Evolutionary conservation across 2,797 vertebrate genomes (phyloP), one percentile per base, ranked within the genome.

Genomic region (Propithecus deckenii): DNA sequence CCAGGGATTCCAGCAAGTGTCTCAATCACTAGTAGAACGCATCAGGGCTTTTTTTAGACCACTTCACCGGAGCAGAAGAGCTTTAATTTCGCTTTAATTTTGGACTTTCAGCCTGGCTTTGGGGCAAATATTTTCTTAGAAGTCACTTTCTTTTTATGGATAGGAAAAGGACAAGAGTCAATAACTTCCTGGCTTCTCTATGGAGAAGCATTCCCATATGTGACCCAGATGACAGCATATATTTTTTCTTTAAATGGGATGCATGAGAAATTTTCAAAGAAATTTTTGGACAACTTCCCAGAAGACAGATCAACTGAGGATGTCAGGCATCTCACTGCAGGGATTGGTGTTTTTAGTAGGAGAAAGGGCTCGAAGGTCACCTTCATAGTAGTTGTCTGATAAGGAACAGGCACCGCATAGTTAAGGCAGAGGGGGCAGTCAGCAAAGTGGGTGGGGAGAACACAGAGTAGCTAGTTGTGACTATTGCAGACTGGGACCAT

Each of bases 241-340:
- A 81, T 61, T 43, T 15, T 97, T 87, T 96, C 86, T 98, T 85
- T 95, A 96, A 98, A 95, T 90, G 83, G 80, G 94, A 97, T 78
- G 75, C 96, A 87, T 85, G 94, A 87, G 97, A 96, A 97, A 97
- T 94, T 97, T 96, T 96, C 94, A 97, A 97, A 97, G 94, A 97
- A 97, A 96, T 91, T 87, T 97, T 96, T 98, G 97, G 97, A 97
- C 61, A 81, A 74, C 59, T 96, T 98, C 97, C 97, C 97, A 97
- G 96, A 90, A 94, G 85, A 95, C 67, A 94, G 93, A 97, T 95
- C 71, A 93, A 32, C 84, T 74, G 43, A 93, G 84, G 91, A 91
- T 72, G 65, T 25, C 55, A 50, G 55, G 65, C 48, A 85, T 85
- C 76, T 41, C 50, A n/a, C 91, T 35, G 22, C 13, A 88, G 86